phyloP scores from a whole-genome alignment of 2,797 vertebrate species.

The Acanthurus leucopareius region DNA sequence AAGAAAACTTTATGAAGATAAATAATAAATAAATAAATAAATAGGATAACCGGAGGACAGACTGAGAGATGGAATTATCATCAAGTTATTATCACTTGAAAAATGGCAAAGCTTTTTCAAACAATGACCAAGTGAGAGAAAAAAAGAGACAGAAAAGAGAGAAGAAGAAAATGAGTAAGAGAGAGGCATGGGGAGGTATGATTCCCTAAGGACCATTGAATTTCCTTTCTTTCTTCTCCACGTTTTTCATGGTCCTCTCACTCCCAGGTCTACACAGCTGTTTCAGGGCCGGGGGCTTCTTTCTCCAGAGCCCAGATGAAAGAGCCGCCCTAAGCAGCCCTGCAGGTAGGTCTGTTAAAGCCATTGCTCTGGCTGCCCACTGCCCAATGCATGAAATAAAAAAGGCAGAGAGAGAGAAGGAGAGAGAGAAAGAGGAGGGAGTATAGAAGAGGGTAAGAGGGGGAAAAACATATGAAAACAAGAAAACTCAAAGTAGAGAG shows the following conservation, averaged over 20 bases:
- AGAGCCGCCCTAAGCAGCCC: constrained; percentile 85
- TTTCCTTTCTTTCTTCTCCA: constrained; percentile 83
- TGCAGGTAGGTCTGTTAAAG: constrained; percentile 89
- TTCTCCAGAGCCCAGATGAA: constrained; percentile 89
- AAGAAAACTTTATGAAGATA: constrained; percentile 11
- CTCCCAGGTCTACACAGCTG: constrained; percentile 87
- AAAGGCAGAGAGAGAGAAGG: constrained; percentile 47
- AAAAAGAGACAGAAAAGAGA: constrained; percentile 41
- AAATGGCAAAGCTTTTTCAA: constrained; percentile 14
- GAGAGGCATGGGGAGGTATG: constrained; percentile 66
- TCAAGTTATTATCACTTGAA: constrained; percentile 5
- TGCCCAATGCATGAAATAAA: constrained; percentile 74
- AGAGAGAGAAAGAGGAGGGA: no score
- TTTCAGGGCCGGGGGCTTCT: constrained; percentile 85
- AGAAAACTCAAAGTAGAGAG: constrained; percentile 39
- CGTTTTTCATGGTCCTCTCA: constrained; percentile 83
- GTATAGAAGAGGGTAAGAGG: constrained; percentile 35
- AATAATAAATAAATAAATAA: background rate
- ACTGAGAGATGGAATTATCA: background rate
- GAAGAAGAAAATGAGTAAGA: constrained; percentile 44
- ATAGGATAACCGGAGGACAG: background rate
- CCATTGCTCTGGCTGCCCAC: constrained; percentile 83
- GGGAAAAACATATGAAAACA: constrained; percentile 58
- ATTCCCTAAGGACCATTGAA: constrained; percentile 83
- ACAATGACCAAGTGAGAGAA: constrained; percentile 41